Base-by-base conservation (phyloP, 2,797 vertebrate genomes). In the Anableps anableps region DNA sequence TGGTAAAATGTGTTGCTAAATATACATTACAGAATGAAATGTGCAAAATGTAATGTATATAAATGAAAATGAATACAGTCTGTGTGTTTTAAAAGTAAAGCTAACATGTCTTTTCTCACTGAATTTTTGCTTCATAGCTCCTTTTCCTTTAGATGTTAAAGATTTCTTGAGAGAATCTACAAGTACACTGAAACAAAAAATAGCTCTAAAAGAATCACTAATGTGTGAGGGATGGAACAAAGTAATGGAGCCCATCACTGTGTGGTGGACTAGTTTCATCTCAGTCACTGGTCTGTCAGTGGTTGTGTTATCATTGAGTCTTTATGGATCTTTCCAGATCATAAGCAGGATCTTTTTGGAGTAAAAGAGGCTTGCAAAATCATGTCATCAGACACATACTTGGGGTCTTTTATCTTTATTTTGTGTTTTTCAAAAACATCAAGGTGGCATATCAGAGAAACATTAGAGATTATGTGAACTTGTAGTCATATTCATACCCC, bases 171-270 rank as follows among this genome's bases (percentile, higher is more conserved):
- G 43, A 80, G 60, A 74, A 78, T 84, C 43, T 26, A 75, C 71
- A 85, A 80, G 74, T 81, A 47, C 17, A 80, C 5, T 36, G 5
- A 72, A 75, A 43, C 62, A 73, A 83, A 85, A n/a, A 86, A 84
- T 60, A 80, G 45, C 87, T 81, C 48, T 84, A 23, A 86, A 82
- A 85, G 76, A 90, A 87, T 88, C 6, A 4, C 53, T 77, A 85
- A 83, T 85, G 77, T 72, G 51, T 58, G 19, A 70, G 55, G 51
- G 79, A 80, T 76, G 55, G 74, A 75, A 83, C 1, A 74, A 58
- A 77, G 47, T 60, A 51, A 73, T 73, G 70, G 21, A 74, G 51
- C 50, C 38, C 80, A 79, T 85, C 43, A 64, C 62, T 48, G 48
- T 78, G 74, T 66, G 50, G 36, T 58, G 38, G 34, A 74, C 72